Conservation (phyloP, 2,888 invertebrate genomes). For the Busseola fusca region DNA sequence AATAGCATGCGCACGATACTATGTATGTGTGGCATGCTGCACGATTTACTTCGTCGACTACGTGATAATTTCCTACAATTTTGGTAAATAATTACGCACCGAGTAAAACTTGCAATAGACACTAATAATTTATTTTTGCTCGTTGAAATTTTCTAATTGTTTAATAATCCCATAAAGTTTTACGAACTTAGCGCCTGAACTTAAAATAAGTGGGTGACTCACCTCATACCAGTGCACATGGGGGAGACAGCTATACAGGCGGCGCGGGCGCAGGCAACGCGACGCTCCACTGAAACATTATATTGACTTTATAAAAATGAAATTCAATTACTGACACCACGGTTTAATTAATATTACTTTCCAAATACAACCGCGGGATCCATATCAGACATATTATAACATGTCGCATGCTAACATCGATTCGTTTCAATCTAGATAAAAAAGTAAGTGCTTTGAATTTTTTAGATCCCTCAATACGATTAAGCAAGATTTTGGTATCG, state of each 20-base stretch:
- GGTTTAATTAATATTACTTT: slow-evolving; percentile 54
- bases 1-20: slow-evolving; percentile 70
- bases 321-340: slow-evolving; percentile 47
- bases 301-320: slow-evolving; percentile 45
- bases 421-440: slow-evolving; percentile 34
- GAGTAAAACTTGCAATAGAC: slow-evolving; percentile 4
- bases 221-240: slow-evolving; percentile 86
- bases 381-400: slow-evolving; percentile 37
- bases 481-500: slow-evolving; percentile 59
- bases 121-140: not conserved
- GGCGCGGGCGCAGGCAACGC: slow-evolving; percentile 74
- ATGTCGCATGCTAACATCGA: slow-evolving; percentile 44
- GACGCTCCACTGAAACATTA: slow-evolving; percentile 80
- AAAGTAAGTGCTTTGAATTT: slow-evolving; percentile 34
- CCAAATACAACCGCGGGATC: slow-evolving; percentile 36
- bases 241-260: slow-evolving; percentile 72
- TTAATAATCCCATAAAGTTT: not conserved
- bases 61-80: slow-evolving; percentile 29
- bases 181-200: slow-evolving; percentile 26
- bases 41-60: slow-evolving; percentile 45
- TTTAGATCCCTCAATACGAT: slow-evolving; percentile 48
- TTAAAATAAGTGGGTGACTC: slow-evolving; percentile 78
- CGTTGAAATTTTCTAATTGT: not conserved
- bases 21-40: slow-evolving; percentile 56
- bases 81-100: slow-evolving; percentile 3